Conservation (phyloP, 2,888 invertebrate genomes). For the Psococerastis gibbosa region DNA sequence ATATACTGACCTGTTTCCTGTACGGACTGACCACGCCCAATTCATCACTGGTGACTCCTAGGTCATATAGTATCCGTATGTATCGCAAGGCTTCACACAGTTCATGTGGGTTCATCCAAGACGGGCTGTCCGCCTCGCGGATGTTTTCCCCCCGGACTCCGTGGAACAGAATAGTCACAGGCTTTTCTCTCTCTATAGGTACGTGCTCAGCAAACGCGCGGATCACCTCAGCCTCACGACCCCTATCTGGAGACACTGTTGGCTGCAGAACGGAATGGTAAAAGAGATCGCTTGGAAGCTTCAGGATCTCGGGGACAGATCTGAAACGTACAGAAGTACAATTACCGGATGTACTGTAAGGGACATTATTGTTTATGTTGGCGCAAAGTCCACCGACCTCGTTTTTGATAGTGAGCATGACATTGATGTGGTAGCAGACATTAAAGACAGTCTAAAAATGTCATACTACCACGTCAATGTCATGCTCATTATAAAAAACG, state of each 20-base stretch:
- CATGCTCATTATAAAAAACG: too few species aligned
- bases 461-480: too few species aligned
- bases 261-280: constrained; percentile 61
- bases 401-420: too few species aligned
- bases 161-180: constrained; percentile 44
- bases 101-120: constrained; percentile 80
- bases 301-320: constrained; percentile 57
- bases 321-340: too few species aligned
- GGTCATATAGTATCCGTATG: constrained; percentile 39
- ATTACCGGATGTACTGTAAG: too few species aligned
- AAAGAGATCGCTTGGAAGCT: constrained; percentile 60
- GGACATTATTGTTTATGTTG: too few species aligned
- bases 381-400: too few species aligned
- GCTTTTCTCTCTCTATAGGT: constrained; percentile 21
- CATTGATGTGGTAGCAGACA: too few species aligned
- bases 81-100: constrained; percentile 44
- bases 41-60: constrained; percentile 42
- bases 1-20: constrained; percentile 54
- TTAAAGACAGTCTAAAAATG: too few species aligned
- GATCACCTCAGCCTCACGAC: constrained; percentile 21
- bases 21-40: constrained; percentile 90
- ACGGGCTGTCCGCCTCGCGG: constrained; percentile 60
- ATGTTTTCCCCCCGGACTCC: constrained; percentile 48
- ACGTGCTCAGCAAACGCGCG: constrained; percentile 23
- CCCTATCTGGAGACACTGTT: constrained; percentile 17